Base-by-base conservation (phyloP, 2,797 vertebrate species). In the Gymnothorax reevesii region DNA sequence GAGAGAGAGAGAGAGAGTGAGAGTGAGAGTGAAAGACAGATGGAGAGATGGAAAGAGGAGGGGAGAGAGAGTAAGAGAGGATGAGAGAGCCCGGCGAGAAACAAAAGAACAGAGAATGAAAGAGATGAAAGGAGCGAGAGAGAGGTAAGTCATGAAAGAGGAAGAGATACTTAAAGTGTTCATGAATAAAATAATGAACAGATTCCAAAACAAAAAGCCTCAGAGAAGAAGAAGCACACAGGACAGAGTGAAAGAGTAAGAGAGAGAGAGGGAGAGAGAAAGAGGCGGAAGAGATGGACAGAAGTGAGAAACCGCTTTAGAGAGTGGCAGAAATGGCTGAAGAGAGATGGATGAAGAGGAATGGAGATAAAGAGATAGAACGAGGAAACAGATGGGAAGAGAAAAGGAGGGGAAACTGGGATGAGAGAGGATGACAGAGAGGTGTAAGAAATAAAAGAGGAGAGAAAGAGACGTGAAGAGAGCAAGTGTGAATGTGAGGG, bases 21-120 rank as follows among this genome's bases (percentile, higher is more conserved):
- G 88, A 89, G 87, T 84, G 87, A 64, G 87, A 92, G 87, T 73
- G 4, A 10, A 55, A 57, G 77, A 57, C 57, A 75, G 57, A 86
- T 87, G 77, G 66, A 87, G 87, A 90, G 83, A 83, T 84, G 90
- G 42, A n/a, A 55, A 84, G 89, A 66, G 9, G 57, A 62, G 83
- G 87, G 25, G 85, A 91, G 64, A 59, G 88, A 90, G 88, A 89
- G 87, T 85, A 87, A 60, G 87, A 92, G 27, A 75, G 87, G 77
- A 4, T 8, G 60, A 49, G 82, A 55, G 42, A 80, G 62, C 33
- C 33, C 33, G 2, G 33, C 33, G 33, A 42, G 33, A 42, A 42
- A 42, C 33, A 42, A 42, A 42, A 42, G 33, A 42, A 42, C 33
- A 42, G 33, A 42, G 33, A 75, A 87, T 77, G 5, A 10, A 57